Evolutionary conservation across 1,140 invertebrate genomes (phyloP).

Genomic region (Lordiphosa collinella): DNA sequence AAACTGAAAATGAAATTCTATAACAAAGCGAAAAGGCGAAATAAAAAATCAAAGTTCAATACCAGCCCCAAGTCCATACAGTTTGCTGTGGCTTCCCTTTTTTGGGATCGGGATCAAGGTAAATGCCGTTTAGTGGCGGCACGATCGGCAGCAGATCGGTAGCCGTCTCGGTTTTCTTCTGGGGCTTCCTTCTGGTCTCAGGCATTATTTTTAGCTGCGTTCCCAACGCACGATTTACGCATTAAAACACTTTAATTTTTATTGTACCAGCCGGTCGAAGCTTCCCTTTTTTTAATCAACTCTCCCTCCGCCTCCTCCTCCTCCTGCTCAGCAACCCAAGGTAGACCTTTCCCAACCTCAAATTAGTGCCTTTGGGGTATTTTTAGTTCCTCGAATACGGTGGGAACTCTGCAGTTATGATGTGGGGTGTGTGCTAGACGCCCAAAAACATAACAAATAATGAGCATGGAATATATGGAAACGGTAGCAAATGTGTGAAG

Average conservation of each 20-base stretch:
- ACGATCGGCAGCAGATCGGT: slow-evolving; percentile 62
- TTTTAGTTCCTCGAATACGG: slow-evolving; percentile 54
- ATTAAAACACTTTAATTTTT: slow-evolving; percentile 79
- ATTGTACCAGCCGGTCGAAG: slow-evolving; percentile 51
- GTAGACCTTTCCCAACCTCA: slow-evolving; percentile 74
- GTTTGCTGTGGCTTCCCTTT: slow-evolving; percentile 55
- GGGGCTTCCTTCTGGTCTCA: slow-evolving; percentile 52
- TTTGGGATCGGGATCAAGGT: slow-evolving; percentile 58
- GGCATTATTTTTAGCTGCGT: slow-evolving; percentile 24
- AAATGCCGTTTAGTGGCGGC: slow-evolving; percentile 74
- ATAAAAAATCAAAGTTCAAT: slow-evolving; percentile 69
- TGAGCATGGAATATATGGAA: slow-evolving; percentile 70
- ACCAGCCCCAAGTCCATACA: slow-evolving; percentile 47
- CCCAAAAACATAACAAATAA: slow-evolving; percentile 26
- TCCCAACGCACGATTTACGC: slow-evolving; percentile 76
- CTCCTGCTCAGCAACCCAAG: slow-evolving; percentile 20
- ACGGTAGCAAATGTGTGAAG: slow-evolving; percentile 59
- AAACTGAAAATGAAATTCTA: slow-evolving; percentile 69
- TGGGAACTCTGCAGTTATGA: slow-evolving; percentile 65
- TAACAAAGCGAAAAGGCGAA: slow-evolving; percentile 45
- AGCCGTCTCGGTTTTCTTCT: slow-evolving; percentile 44
- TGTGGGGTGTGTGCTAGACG: slow-evolving; percentile 39
- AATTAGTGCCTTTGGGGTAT: slow-evolving; percentile 68
- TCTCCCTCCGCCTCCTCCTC: not conserved
- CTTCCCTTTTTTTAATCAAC: slow-evolving; percentile 68